A percentile compares a stretch with the other conserved stretches of the same genome.
Evolutionary conservation across 1,140 invertebrate genomes (phyloP).

Genomic region (Anoplophora glabripennis): DNA sequence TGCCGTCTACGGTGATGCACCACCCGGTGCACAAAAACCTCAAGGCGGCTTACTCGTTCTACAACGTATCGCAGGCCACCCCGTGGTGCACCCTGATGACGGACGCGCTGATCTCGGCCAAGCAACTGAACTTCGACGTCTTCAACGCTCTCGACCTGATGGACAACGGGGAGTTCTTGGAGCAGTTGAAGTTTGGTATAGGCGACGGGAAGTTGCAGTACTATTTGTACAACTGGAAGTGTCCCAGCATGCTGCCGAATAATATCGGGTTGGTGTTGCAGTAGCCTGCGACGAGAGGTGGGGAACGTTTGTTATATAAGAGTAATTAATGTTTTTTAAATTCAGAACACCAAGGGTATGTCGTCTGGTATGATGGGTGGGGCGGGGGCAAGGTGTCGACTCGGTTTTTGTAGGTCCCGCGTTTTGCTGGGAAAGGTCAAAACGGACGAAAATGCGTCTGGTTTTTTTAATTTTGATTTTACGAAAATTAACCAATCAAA

Average conservation of each 20-base stretch:
- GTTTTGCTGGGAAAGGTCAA: no score
- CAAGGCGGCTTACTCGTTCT: slow-evolving; percentile 97
- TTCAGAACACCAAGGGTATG: no score
- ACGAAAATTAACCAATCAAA: no score
- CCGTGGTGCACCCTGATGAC: slow-evolving; percentile 91
- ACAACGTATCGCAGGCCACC: slow-evolving; percentile 90
- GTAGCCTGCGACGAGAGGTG: slow-evolving; percentile 44
- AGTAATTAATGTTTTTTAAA: no score
- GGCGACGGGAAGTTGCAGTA: slow-evolving; percentile 99
- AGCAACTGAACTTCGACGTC: slow-evolving; percentile 95
- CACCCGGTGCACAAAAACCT: slow-evolving; percentile 93
- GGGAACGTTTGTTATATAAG: no score
- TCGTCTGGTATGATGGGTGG: no score
- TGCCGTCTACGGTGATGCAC: slow-evolving; percentile 98
- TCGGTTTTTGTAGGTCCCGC: no score
- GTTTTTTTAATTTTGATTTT: no score
- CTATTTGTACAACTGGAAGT: slow-evolving; percentile 99
- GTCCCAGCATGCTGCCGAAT: slow-evolving; percentile 84
- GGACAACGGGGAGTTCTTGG: slow-evolving; percentile 96
- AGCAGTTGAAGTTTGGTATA: slow-evolving; percentile 96
- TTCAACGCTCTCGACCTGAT: slow-evolving; percentile 99
- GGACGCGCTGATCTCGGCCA: slow-evolving; percentile 95
- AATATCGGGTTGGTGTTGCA: slow-evolving; percentile 75
- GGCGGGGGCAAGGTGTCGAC: no score
- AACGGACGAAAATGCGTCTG: no score